Conservation (phyloP, 2,113 vertebrate species). For the Scatophagus argus region DNA sequence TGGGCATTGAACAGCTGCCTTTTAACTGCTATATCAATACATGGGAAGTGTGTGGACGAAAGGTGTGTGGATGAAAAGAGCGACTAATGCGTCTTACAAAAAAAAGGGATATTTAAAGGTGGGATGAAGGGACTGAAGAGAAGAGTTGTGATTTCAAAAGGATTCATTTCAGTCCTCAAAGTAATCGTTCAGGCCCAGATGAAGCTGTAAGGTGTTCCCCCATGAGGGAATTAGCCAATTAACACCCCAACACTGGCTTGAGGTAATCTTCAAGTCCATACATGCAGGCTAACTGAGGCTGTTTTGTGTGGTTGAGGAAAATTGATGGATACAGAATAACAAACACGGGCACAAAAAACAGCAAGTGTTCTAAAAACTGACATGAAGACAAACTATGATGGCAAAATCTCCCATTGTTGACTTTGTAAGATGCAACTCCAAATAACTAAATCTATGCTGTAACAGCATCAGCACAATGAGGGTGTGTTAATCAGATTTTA, state of each 20-base stretch:
- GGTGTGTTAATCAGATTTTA: conserved; percentile 51
- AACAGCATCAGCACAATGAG: conserved; percentile 54
- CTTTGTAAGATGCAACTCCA: conserved; percentile 9
- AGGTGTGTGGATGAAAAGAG: neutral
- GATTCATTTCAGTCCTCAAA: conserved; percentile 5
- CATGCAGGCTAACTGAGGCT: conserved; percentile 29
- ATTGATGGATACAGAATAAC: neutral
- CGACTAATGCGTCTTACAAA: neutral
- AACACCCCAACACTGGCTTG: conserved; percentile 51
- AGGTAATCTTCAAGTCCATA: conserved; percentile 37
- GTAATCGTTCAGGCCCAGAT: conserved; percentile 14
- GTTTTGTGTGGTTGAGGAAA: neutral
- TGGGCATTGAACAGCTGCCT: conserved; percentile 60
- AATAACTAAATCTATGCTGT: conserved; percentile 16
- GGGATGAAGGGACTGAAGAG: neutral
- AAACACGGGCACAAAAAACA: conserved; percentile 16
- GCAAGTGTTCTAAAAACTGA: neutral
- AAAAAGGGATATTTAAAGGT: conserved; percentile 2
- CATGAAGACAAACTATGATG: neutral
- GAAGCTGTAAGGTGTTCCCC: conserved; percentile 45
- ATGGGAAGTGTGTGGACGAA: conserved; percentile 12
- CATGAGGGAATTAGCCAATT: conserved; percentile 65
- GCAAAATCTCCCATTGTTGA: conserved; percentile 13
- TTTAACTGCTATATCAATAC: conserved; percentile 53
- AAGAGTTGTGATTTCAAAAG: neutral